These are phyloP conservation scores for Mola mola DNA, from an alignment of 2,113 vertebrate genomes.

Conservation along the genomic window DNA sequence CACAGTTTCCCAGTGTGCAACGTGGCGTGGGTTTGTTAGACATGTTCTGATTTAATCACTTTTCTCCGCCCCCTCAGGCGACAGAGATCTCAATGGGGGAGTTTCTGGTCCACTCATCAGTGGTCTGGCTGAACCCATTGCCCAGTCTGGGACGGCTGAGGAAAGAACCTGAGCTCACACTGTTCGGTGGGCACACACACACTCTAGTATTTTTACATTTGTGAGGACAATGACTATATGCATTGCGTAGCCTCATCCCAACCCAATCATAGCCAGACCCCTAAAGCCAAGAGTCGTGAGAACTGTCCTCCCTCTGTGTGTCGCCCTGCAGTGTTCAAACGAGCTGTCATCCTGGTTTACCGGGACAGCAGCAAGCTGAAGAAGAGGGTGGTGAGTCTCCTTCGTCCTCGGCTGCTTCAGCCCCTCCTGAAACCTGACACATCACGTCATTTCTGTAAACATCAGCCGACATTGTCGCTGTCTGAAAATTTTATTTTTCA, in stretches of 20 bases:
- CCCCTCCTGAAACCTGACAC: no score
- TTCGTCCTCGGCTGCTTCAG: not conserved
- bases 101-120: constrained; percentile 90
- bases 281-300: no score
- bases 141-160: constrained; percentile 88
- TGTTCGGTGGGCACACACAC: constrained; percentile 85
- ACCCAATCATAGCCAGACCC: no score
- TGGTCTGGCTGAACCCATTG: constrained; percentile 92
- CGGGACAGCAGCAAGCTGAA: constrained; percentile 91
- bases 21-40: no score
- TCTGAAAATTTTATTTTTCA: no score
- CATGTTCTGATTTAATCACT: not conserved
- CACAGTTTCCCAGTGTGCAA: no score
- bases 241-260: no score
- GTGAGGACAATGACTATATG: no score
- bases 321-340: constrained; percentile 88
- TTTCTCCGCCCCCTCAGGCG: constrained; percentile 76
- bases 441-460: no score
- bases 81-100: constrained; percentile 96
- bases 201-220: no score
- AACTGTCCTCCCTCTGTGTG: no score
- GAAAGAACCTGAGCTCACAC: constrained; percentile 90
- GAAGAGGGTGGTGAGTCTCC: constrained; percentile 89
- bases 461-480: no score
- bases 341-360: constrained; percentile 91